Conservation (phyloP, 2,797 vertebrate species). For the Chelmon rostratus region DNA sequence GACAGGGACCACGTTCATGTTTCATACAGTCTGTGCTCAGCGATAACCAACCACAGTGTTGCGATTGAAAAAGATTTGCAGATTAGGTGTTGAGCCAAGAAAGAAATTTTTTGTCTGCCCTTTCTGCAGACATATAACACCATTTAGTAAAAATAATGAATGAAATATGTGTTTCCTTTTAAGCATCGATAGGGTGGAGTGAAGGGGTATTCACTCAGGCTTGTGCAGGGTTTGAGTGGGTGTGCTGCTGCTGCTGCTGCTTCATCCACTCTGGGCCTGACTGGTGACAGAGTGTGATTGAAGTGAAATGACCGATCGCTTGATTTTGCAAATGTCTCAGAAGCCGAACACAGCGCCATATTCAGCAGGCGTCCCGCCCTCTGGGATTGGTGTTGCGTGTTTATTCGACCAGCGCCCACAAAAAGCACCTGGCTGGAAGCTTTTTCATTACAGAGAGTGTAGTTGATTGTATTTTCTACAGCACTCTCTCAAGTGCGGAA, state of each 20-base stretch:
- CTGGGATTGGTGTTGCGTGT: slow-evolving; percentile 51
- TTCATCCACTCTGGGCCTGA: slow-evolving; percentile 54
- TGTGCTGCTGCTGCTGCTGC: slow-evolving; percentile 46
- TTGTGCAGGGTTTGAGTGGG: slow-evolving; percentile 46
- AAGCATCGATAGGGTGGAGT: slow-evolving; percentile 13
- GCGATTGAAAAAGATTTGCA: slow-evolving; percentile 12
- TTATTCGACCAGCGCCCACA: slow-evolving; percentile 51
- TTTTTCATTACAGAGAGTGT: slow-evolving; percentile 79
- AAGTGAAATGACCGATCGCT: slow-evolving; percentile 77
- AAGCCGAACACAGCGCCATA: slow-evolving; percentile 56
- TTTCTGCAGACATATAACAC: slow-evolving; percentile 1
- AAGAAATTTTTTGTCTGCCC: too few relatives aligned
- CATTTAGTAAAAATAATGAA: slow-evolving; percentile 25
- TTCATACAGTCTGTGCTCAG: neutral
- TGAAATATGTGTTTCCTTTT: slow-evolving; percentile 33
- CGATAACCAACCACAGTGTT: neutral
- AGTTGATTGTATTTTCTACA: slow-evolving; percentile 70
- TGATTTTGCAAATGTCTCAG: slow-evolving; percentile 73
- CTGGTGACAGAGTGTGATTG: slow-evolving; percentile 65
- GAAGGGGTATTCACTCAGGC: slow-evolving; percentile 43
- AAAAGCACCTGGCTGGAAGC: slow-evolving; percentile 72
- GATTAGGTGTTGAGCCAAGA: slow-evolving; percentile 12
- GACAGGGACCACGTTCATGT: too few relatives aligned
- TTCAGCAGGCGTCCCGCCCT: slow-evolving; percentile 47
- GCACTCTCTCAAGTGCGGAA: slow-evolving; percentile 57